These are phyloP conservation scores for Falco cherrug DNA, from an alignment of 2,797 vertebrate species.

Conservation along the genomic window DNA sequence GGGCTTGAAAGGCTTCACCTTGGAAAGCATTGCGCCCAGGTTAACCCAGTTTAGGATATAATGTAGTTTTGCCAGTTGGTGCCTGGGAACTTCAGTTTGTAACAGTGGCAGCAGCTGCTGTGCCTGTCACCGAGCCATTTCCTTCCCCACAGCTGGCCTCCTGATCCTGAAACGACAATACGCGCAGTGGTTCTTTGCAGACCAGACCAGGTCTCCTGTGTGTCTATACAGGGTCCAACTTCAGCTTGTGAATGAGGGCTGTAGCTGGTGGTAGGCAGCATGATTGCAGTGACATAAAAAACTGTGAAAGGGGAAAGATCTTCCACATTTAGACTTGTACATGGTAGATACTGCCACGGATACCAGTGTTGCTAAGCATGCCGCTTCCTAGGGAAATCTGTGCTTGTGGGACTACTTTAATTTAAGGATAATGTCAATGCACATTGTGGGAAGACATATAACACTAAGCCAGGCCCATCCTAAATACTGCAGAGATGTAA, in stretches of 20 bases:
- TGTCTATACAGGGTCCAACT: rapidly evolving
- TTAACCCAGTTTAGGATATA: not conserved
- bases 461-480: not conserved
- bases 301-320: not conserved
- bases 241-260: not conserved
- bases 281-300: not conserved
- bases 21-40: not conserved
- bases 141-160: not conserved
- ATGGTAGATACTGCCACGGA: not conserved
- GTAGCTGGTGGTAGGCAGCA: not conserved
- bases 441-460: not conserved
- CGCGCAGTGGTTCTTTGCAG: rapidly evolving
- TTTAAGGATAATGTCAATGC: not conserved
- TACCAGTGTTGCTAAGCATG: constrained; percentile 38
- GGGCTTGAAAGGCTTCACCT: not conserved
- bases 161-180: not conserved
- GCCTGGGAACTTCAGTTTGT: not conserved
- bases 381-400: constrained; percentile 15
- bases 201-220: not conserved
- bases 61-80: not conserved
- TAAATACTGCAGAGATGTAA: not conserved
- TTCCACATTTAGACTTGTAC: constrained; percentile 15
- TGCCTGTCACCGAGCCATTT: not conserved
- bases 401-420: not conserved
- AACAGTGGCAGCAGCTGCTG: not conserved